Base-by-base conservation (phyloP, 2,888 invertebrate genomes). In the Noctua janthe region DNA sequence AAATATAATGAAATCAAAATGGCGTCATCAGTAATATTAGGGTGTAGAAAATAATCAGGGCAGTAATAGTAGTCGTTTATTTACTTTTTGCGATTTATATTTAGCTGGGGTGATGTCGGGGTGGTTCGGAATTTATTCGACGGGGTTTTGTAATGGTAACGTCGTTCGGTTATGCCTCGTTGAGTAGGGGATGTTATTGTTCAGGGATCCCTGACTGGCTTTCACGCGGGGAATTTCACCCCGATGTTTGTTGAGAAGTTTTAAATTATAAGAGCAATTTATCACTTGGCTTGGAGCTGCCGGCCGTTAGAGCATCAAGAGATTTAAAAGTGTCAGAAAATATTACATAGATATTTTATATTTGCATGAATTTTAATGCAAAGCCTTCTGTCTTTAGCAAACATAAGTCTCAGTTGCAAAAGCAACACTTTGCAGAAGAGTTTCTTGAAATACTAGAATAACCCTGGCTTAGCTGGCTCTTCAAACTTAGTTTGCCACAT, bases 31-130 rank as follows among this genome's bases (percentile, higher is more conserved):
- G 86, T 91, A 74, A 47, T 51, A 92, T 91, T 92, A 93, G 95
- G 96, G 94, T 90, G 90, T 93, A 89, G 90, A 94, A 96, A 84
- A 96, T 96, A 96, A 96, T 96, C 95, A 96, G 97, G 94, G 94
- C 95, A 95, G 94, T 96, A 95, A 96, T 96, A 95, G 95, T 90
- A 92, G 94, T 90, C 95, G 94, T 95, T 94, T 97, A 97, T 97
- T 97, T 97, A 97, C 97, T 96, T 96, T 96, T 95, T 92, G 92
- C 94, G 92, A 95, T 95, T 96, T 95, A 95, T 96, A 94, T 94
- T 94, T 87, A 93, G 89, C 69, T 89, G 76, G 89, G 89, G 86
- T 75, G 80, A 91, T 88, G 91, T 92, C 90, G 91, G 95, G 94
- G 93, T 93, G 88, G 91, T 87, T 91, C 82, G 76, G 89, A 94